A percentile compares a stretch with the other conserved stretches of the same genome.
These are phyloP conservation scores for Episyrphus balteatus DNA, from an alignment of 1,140 invertebrate species.

Conservation along the genomic window DNA sequence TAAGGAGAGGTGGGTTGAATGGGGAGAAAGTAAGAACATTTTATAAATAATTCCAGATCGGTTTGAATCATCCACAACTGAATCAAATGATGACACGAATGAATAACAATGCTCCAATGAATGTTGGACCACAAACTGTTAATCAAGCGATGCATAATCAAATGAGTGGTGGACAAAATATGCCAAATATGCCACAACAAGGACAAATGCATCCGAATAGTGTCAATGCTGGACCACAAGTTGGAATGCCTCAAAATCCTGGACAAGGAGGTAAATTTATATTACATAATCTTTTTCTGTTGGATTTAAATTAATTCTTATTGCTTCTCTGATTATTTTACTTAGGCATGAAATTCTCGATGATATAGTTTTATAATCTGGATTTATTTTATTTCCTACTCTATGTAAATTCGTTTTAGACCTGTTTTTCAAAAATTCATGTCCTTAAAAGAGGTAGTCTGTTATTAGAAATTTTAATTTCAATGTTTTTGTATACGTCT, in stretches of 20 bases:
- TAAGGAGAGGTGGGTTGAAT: neutral
- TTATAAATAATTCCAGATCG: slow-evolving; percentile 11
- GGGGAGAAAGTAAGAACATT: neutral
- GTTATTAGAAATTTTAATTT: no score
- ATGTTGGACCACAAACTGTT: slow-evolving; percentile 13
- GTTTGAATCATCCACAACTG: slow-evolving; percentile 17
- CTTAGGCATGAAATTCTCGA: no score
- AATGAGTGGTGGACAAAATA: slow-evolving; percentile 23
- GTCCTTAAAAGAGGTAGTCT: no score
- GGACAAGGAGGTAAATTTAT: slow-evolving; percentile 16
- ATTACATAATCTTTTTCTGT: no score
- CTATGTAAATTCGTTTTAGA: no score
- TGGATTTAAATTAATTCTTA: no score
- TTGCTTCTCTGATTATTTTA: no score
- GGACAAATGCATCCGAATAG: slow-evolving; percentile 16
- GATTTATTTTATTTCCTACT: no score
- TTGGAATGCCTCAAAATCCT: slow-evolving; percentile 21
- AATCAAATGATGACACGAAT: slow-evolving; percentile 33
- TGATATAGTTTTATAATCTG: no score
- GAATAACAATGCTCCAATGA: slow-evolving; percentile 18
- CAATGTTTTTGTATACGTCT: no score
- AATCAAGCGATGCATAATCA: slow-evolving; percentile 3
- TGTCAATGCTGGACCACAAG: slow-evolving; percentile 19
- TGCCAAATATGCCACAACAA: slow-evolving; percentile 27
- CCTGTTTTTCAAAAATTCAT: no score